Conservation (phyloP, 2,888 invertebrate species). For the Conomelus anceps region DNA sequence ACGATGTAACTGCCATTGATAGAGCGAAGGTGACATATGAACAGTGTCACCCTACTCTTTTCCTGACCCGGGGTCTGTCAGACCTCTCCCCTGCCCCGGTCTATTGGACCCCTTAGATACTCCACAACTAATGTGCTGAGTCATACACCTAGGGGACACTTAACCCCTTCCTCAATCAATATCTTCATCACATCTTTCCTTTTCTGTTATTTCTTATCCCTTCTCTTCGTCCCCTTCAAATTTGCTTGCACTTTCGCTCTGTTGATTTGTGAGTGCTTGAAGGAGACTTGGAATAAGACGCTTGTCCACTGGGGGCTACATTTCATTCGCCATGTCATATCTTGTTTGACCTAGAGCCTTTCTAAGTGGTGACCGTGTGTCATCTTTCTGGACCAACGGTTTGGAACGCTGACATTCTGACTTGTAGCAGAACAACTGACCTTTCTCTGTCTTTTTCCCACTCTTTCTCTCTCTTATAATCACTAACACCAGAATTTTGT, state of each 20-base stretch:
- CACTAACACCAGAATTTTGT: too few species aligned
- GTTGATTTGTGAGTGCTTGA: background rate
- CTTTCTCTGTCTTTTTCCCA: background rate
- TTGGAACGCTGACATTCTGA: background rate
- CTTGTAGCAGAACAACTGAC: background rate
- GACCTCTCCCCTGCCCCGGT: too few species aligned
- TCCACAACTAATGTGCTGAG: background rate
- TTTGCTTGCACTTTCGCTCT: background rate
- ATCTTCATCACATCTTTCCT: background rate
- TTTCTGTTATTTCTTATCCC: background rate
- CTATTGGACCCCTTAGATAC: too few species aligned
- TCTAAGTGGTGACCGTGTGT: background rate
- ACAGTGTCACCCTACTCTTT: background rate
- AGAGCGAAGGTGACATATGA: background rate
- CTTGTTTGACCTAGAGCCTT: background rate
- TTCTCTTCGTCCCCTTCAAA: background rate
- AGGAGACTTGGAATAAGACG: background rate
- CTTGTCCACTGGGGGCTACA: background rate
- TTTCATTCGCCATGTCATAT: background rate
- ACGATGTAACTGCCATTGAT: background rate
- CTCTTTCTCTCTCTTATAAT: background rate
- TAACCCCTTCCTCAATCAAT: background rate
- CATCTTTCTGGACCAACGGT: background rate
- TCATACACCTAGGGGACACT: background rate
- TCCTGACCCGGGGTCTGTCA: background rate